These are phyloP conservation scores for Semicossyphus pulcher DNA, from an alignment of 2,113 vertebrate genomes.

Conservation along the genomic window DNA sequence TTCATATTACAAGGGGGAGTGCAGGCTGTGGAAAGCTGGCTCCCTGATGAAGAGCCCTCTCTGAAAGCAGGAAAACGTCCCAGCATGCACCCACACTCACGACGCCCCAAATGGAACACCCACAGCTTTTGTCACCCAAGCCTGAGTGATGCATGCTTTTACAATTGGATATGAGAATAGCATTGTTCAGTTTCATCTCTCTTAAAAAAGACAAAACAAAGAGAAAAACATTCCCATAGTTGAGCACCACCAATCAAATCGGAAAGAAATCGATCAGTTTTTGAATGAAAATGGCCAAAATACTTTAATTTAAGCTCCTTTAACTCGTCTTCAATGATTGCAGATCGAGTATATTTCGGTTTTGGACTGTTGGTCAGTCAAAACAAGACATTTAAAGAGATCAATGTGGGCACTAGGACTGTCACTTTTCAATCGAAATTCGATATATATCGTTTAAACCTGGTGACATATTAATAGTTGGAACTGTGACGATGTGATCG, in stretches of 20 bases:
- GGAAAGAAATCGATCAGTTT: too few relatives aligned
- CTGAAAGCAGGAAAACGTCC: conserved; percentile 73
- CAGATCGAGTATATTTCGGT: not conserved
- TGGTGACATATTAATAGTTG: too few relatives aligned
- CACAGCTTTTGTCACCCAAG: conserved; percentile 67
- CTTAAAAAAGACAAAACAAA: conserved; percentile 1
- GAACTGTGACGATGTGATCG: too few relatives aligned
- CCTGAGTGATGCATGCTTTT: conserved; percentile 39
- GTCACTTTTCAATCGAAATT: too few relatives aligned
- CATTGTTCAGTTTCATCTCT: not conserved
- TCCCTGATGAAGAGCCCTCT: conserved; percentile 70
- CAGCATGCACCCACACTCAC: conserved; percentile 76
- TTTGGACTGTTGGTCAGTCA: not conserved
- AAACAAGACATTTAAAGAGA: not conserved
- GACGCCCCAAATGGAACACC: conserved; percentile 72
- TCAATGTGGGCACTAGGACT: too few relatives aligned
- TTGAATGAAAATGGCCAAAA: too few relatives aligned
- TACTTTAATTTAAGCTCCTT: too few relatives aligned
- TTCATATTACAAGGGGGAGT: conserved; percentile 72
- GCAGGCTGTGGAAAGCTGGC: conserved; percentile 68
- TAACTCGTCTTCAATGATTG: not conserved
- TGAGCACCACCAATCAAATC: not conserved
- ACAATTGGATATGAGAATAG: conserved; percentile 30
- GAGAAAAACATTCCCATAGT: not conserved
- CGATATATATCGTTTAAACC: too few relatives aligned